Percentiles rank a stretch among this genome's conserved stretches.
Conservation (phyloP, 2,888 invertebrate genomes). For the Marasmarcha lunaedactyla region DNA sequence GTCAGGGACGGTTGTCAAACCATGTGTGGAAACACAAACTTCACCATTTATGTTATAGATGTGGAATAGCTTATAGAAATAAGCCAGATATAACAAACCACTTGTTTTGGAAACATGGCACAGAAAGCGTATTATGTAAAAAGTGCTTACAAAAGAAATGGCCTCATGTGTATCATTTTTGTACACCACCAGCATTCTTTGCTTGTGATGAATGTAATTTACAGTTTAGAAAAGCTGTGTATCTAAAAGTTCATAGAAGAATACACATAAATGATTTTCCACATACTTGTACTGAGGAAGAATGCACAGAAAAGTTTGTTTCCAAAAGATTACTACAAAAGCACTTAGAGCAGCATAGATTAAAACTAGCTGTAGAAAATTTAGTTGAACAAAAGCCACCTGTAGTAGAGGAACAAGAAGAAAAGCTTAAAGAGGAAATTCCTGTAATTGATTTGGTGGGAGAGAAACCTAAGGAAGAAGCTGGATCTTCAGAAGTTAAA, state of each 20-base stretch:
- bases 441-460: constrained; percentile 49
- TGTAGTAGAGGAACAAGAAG: constrained; percentile 27
- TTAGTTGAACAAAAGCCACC: constrained; percentile 32
- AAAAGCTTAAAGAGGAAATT: constrained; percentile 37
- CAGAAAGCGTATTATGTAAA: constrained; percentile 87
- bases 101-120: constrained; percentile 93
- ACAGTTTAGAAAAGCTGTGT: constrained; percentile 81
- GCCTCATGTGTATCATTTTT: constrained; percentile 93
- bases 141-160: constrained; percentile 90
- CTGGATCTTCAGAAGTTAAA: constrained; percentile 38
- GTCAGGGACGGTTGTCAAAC: constrained; percentile 83
- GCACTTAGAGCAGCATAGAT: constrained; percentile 75
- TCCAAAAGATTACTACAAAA: constrained; percentile 82
- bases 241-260: constrained; percentile 86
- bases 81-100: constrained; percentile 91
- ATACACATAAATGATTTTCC: constrained; percentile 79
- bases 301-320: constrained; percentile 82
- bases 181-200: constrained; percentile 83
- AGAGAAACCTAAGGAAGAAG: constrained; percentile 40
- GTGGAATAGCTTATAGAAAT: constrained; percentile 89
- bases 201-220: constrained; percentile 85
- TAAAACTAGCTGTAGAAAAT: constrained; percentile 36
- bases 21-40: constrained; percentile 93
- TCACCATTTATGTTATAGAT: constrained; percentile 87
- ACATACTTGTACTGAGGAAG: constrained; percentile 77